Conservation (phyloP, 2,888 invertebrate species). For the Nemapogon koenigi region DNA sequence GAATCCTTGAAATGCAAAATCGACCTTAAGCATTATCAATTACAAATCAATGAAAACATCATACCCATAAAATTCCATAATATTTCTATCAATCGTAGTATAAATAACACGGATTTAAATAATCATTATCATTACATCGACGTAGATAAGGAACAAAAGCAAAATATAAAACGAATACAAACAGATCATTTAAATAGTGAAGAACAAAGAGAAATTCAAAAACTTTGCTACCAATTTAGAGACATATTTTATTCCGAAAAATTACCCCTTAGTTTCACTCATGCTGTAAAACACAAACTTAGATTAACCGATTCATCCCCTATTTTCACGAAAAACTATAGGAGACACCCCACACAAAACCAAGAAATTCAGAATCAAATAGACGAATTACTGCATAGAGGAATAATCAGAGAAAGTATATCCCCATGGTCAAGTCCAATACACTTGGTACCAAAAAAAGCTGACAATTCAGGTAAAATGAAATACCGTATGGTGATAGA, state of each 20-base stretch:
- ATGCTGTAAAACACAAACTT: conserved; percentile 7
- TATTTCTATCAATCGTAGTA: background rate
- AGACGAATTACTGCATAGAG: conserved; percentile 8
- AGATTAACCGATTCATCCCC: background rate
- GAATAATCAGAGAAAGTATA: conserved; percentile 10
- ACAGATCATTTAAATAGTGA: conserved; percentile 2
- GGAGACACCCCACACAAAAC: background rate
- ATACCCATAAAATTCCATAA: conserved; percentile 5
- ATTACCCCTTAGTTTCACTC: conserved; percentile 8
- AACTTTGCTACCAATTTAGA: conserved; percentile 1
- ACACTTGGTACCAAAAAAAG: conserved; percentile 15
- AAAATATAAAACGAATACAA: background rate
- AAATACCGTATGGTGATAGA: conserved; percentile 22
- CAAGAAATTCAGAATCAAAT: conserved; percentile 13
- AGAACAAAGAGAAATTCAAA: conserved; percentile 1
- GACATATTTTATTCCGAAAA: conserved; percentile 5
- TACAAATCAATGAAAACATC: background rate
- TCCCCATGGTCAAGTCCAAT: conserved; percentile 15
- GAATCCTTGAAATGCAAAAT: conserved; percentile 3
- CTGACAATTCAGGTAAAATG: conserved; percentile 11
- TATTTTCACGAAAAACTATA: background rate
- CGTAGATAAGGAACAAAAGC: background rate
- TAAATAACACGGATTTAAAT: background rate
- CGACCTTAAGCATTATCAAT: background rate
- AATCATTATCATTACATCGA: background rate